Base-by-base conservation (phyloP, 2,888 invertebrate genomes). In the Lasioglossum figueresi region DNA sequence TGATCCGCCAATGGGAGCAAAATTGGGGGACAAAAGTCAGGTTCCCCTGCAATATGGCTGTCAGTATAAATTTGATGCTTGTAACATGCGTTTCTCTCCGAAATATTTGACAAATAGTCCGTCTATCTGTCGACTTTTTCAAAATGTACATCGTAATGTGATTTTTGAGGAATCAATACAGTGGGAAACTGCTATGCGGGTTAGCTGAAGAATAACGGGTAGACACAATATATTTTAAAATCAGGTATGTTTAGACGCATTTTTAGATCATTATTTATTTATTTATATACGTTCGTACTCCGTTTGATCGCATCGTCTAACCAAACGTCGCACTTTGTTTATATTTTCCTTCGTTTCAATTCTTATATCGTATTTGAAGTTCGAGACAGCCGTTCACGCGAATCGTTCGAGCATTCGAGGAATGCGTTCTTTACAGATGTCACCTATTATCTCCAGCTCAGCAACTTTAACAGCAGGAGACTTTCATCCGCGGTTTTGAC, bases 31-130 rank as follows among this genome's bases (percentile, higher is more conserved):
- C 97, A 97, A 97, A 95, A 97, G 97, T 97, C 97, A 96, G 97
- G 96, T 97, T 97, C 97, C 96, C 96, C 96, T 96, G 96, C 97
- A 98, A 97, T 97, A 98, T 98, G 98, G 98, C 98, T 98, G 98
- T 97, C 98, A 98, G 98, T 99, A 98, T 98, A 98, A 97, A 98
- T 98, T 97, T 98, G 97, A 97, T 97, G 96, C 96, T 97, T 96
- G 96, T 95, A 97, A 96, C 96, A 98, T 97, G 97, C 96, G 96
- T 96, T 97, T 97, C 97, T 97, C 97, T 97, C 97, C 97, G 96
- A 97, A 96, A 96, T 95, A 96, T 96, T 96, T 95, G 95, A 95
- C 96, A 96, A 96, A 95, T 95, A 96, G 95, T 95, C 95, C 95
- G 95, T 95, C 95, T 95, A 95, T 94, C 95, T 95, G 95, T 95